These are phyloP conservation scores for Bufo gargarizans DNA, from an alignment of 2,113 vertebrate genomes.

Conservation along the genomic window DNA sequence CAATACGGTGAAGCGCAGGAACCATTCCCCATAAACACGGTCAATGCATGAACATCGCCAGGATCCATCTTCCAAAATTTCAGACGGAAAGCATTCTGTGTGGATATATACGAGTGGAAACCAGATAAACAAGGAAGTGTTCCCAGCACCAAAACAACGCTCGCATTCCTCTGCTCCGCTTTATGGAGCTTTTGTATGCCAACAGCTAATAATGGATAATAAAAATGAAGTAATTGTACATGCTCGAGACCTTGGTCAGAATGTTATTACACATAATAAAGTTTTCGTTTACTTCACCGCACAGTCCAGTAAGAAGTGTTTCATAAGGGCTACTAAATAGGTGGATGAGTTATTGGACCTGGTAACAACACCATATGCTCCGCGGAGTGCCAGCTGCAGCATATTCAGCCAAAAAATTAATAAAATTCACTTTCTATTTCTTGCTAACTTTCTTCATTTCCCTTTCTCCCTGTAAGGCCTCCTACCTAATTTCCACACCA, in stretches of 20 bases:
- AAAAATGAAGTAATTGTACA: conserved; percentile 57
- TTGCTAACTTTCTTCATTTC: conserved; percentile 60
- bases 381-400: conserved; percentile 52
- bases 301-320: conserved; percentile 59
- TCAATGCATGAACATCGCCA: not conserved
- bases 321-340: conserved; percentile 59
- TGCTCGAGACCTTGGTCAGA: conserved; percentile 56
- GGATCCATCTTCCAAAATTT: not conserved
- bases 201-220: conserved; percentile 59
- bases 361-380: conserved; percentile 56
- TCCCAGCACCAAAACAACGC: conserved; percentile 45
- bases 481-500: conserved; percentile 56
- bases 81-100: not conserved
- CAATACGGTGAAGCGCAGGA: not conserved
- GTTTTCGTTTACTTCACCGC: conserved; percentile 58
- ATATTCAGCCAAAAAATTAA: conserved; percentile 55
- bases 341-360: conserved; percentile 57
- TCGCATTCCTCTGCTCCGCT: conserved; percentile 48
- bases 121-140: conserved; percentile 32
- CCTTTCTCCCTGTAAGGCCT: conserved; percentile 54
- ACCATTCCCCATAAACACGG: not conserved
- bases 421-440: conserved; percentile 56
- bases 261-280: conserved; percentile 59
- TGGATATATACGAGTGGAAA: not conserved
- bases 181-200: conserved; percentile 57